These are phyloP conservation scores for Dynastes maya DNA, from an alignment of 2,888 invertebrate species.

Conservation along the genomic window DNA sequence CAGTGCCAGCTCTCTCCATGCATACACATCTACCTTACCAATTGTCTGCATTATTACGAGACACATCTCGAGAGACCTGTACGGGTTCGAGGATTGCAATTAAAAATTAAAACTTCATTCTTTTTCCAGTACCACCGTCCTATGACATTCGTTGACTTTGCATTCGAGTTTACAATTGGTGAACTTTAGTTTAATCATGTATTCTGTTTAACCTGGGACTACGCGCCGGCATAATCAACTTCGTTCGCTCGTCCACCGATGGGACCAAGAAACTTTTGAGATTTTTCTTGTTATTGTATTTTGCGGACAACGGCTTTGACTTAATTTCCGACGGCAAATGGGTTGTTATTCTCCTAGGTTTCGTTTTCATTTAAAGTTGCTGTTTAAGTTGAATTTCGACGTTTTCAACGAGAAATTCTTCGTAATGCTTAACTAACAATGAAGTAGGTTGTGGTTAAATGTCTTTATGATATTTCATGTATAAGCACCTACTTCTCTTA, in stretches of 20 bases:
- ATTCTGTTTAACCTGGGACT: slow-evolving; percentile 61
- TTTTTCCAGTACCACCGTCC: slow-evolving; percentile 59
- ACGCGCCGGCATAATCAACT: slow-evolving; percentile 55
- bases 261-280: slow-evolving; percentile 54
- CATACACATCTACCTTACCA: slow-evolving; percentile 49
- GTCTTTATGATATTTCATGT: background rate
- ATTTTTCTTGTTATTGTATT: slow-evolving; percentile 47
- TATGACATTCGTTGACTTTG: slow-evolving; percentile 61
- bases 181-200: slow-evolving; percentile 61
- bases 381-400: slow-evolving; percentile 39
- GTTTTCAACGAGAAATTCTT: slow-evolving; percentile 8
- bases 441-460: background rate
- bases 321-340: slow-evolving; percentile 41
- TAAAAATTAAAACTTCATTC: slow-evolving; percentile 66
- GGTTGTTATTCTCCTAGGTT: slow-evolving; percentile 38
- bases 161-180: slow-evolving; percentile 60
- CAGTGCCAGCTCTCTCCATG: slow-evolving; percentile 27
- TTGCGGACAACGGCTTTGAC: slow-evolving; percentile 45
- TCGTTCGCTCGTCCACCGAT: slow-evolving; percentile 51
- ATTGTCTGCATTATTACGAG: slow-evolving; percentile 61
- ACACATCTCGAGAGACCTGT: slow-evolving; percentile 55
- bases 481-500: too few relatives aligned
- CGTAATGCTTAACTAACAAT: background rate
- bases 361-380: slow-evolving; percentile 35
- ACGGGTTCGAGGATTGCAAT: slow-evolving; percentile 58